Base-by-base conservation (phyloP, 2,797 vertebrate genomes). In the Discoglossus pictus region DNA sequence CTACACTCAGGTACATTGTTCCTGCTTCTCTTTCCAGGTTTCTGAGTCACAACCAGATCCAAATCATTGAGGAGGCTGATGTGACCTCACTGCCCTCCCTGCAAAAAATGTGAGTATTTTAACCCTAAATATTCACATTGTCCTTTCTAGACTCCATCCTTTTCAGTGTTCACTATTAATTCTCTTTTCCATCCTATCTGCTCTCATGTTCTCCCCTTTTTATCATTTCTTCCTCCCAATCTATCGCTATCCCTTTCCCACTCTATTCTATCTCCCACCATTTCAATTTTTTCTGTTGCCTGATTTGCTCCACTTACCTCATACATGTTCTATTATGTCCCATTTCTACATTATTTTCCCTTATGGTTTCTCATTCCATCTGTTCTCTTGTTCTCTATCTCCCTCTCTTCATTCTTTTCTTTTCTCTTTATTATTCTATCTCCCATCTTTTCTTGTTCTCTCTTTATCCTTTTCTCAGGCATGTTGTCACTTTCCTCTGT, bases 1-100 rank as follows among this genome's bases (percentile, higher is more conserved):
- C n/a, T n/a, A n/a, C n/a, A n/a, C n/a, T n/a, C n/a, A n/a, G 15
- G 13, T 13, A 7, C 21, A 17, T 25, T 51, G 6, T 20, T 13
- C 11, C 6, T 31, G 2, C 36, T 24, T 42, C 3, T 58, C 24
- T 46, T 18, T 18, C 31, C 64, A 75, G 73, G 35, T 56, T 67
- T 39, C 20, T 75, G 23, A 67, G 68, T 56, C 38, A 53, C 25
- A 75, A 72, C 42, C 20, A 65, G 3, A 66, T 75, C 20, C 55
- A 17, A 25, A 64, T 70, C 8, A 72, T 72, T 31, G 64, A 72
- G 21, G 68, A 72, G 27, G 46, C 12, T 10, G 31, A 20, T 17
- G 39, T 40, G 3, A 25, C 6, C 21, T 38, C n/a, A 10, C 47
- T 75, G 9, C 42, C 56, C 27, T 54, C 36, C 8, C 53, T 74